These are phyloP conservation scores for Phoxinus dragarum DNA, from an alignment of 2,797 vertebrate genomes.

Conservation along the genomic window DNA sequence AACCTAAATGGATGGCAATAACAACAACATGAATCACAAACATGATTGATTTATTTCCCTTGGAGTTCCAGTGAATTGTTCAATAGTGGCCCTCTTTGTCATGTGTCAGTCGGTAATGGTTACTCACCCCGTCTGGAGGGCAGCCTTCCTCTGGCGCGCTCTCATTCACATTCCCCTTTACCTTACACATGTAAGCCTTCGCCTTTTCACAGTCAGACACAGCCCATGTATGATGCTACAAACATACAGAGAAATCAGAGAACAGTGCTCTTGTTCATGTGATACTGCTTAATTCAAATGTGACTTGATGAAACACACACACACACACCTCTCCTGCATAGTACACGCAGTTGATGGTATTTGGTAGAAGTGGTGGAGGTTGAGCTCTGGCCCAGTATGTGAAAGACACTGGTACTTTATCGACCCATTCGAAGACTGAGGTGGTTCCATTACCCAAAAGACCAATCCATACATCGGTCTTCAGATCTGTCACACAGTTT, in stretches of 20 bases:
- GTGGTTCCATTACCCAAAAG: conserved; percentile 74
- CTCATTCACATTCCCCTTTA: conserved; percentile 79
- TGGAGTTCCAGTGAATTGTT: background rate
- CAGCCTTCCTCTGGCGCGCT: conserved; percentile 74
- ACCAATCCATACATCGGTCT: conserved; percentile 85
- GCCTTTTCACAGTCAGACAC: conserved; percentile 78
- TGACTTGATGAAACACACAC: background rate
- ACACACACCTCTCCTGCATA: conserved; percentile 81
- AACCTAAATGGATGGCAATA: background rate
- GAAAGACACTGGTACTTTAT: conserved; percentile 79
- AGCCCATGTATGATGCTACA: conserved; percentile 75
- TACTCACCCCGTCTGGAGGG: conserved; percentile 79
- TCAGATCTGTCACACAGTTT: conserved; percentile 66
- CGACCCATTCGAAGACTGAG: conserved; percentile 85
- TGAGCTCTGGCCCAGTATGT: conserved; percentile 89
- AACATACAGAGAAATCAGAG: background rate
- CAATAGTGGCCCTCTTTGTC: background rate
- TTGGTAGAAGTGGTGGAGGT: conserved; percentile 73
- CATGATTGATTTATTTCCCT: background rate
- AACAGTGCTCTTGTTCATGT: background rate
- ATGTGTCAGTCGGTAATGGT: background rate
- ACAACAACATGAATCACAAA: background rate
- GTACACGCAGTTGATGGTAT: conserved; percentile 84
- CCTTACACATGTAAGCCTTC: conserved; percentile 88
- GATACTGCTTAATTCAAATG: background rate